Evolutionary conservation across 1,140 invertebrate species (phyloP), one percentile per base, ranked within the genome.

Genomic region (Spodoptera frugiperda): DNA sequence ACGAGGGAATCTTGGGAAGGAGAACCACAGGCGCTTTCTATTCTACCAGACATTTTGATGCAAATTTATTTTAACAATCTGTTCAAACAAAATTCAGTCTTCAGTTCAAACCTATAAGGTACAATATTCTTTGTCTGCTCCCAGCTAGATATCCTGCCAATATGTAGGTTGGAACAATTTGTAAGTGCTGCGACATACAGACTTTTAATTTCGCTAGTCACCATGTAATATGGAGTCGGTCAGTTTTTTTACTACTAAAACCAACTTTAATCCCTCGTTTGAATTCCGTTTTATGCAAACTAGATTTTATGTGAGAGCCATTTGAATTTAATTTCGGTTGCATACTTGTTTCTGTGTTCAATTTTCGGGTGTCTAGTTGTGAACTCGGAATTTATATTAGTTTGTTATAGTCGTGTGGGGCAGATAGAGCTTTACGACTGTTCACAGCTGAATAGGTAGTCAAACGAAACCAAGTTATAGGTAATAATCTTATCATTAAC

Each of bases 161-260:
- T 63, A 63, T 44, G 33, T n/a, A 19, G 33, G 59, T 63, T 63
- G 44, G 59, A 63, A 63, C 59, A 63, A 63, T 63, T 63, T 63
- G 59, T 63, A 63, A 63, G 59, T 63, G 15, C 59, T 11, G 59
- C 15, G 59, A 63, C 59, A 63, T 15, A 63, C 59, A 11, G 59
- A 63, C 15, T 63, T 63, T 63, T 63, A 63, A 63, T 63, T 63
- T 44, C 33, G 33, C 59, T 44, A 63, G 59, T 44, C 33, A 10
- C 2, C 15, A 15, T 33, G 59, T 63, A 63, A 63, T 59, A 63
- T 63, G 59, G 12, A 44, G 15, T 46, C 15, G 33, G 9, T 17
- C 9, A 63, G 15, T 63, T 63, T 63, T 61, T 63, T 63, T 63
- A 63, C 9, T 19, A 44, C 15, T 10, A 53, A 53, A 53, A 53